phyloP scores from a whole-genome alignment of 1,140 invertebrate genomes.

The Hermetia illucens region DNA sequence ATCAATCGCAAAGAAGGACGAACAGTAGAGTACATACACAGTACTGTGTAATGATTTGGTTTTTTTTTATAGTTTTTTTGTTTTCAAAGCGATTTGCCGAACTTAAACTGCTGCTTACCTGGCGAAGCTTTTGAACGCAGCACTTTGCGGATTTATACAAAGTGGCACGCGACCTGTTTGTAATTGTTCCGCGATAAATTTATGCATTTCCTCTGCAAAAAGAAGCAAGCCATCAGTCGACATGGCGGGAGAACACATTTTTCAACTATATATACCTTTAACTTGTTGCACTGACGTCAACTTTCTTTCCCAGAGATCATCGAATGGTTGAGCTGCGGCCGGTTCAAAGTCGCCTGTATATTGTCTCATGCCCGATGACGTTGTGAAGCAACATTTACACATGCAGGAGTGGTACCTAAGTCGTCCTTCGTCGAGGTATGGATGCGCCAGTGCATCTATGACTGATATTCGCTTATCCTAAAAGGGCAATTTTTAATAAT shows the following conservation, averaged over 20 bases:
- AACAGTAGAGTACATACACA: too few relatives aligned
- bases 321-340: constrained; percentile 71
- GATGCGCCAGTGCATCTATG: constrained; percentile 85
- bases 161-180: constrained; percentile 87
- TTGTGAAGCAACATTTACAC: constrained; percentile 93
- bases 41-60: too few relatives aligned
- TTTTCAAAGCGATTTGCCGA: too few relatives aligned
- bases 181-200: constrained; percentile 93
- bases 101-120: constrained; percentile 78
- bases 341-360: constrained; percentile 92
- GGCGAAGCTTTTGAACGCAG: constrained; percentile 98
- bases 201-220: constrained; percentile 87
- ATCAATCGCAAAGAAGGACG: too few relatives aligned
- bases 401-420: constrained; percentile 98
- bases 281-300: constrained; percentile 84
- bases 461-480: constrained; percentile 90
- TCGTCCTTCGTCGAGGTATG: constrained; percentile 93
- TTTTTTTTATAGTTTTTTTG: too few relatives aligned
- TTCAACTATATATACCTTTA: constrained; percentile 53
- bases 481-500: constrained; percentile 10
- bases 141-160: constrained; percentile 98
- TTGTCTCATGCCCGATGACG: constrained; percentile 56
- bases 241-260: background rate
- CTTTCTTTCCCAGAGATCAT: constrained; percentile 89
- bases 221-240: background rate